A percentile compares a stretch with the other conserved stretches of the same genome.
phyloP scores from a whole-genome alignment of 2,888 invertebrate genomes.

The Acrobasis repandana region DNA sequence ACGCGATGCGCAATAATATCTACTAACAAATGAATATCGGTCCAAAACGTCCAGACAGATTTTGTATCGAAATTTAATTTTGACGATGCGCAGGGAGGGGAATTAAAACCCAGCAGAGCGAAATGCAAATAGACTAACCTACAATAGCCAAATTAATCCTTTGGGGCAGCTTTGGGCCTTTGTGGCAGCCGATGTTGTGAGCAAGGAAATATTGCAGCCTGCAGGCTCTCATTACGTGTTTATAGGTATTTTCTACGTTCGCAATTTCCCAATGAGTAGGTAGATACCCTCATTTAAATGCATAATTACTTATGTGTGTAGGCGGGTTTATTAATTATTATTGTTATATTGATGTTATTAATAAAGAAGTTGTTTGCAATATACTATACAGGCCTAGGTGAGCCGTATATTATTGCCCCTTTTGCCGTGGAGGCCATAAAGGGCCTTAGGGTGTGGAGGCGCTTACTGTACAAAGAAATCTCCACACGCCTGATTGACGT shows the following conservation, averaged over 20 bases:
- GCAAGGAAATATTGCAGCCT: constrained; percentile 11
- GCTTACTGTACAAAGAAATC: too few species aligned
- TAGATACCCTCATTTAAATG: too few species aligned
- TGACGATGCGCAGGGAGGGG: constrained; percentile 17
- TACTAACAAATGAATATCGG: background rate
- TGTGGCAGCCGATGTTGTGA: constrained; percentile 17
- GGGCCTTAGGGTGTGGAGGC: too few species aligned
- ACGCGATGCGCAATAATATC: background rate
- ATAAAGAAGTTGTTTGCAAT: too few species aligned
- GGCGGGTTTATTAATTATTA: too few species aligned
- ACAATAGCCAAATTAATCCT: constrained; percentile 31
- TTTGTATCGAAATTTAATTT: constrained; percentile 24
- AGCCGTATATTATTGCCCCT: too few species aligned
- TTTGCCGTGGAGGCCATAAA: too few species aligned
- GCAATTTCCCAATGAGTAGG: background rate
- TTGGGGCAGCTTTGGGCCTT: constrained; percentile 25
- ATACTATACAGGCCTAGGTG: too few species aligned
- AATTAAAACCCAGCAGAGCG: constrained; percentile 30
- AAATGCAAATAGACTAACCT: constrained; percentile 28
- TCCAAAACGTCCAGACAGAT: constrained; percentile 12
- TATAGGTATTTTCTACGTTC: background rate
- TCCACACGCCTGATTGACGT: too few species aligned
- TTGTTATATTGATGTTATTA: too few species aligned
- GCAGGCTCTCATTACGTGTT: constrained; percentile 12
- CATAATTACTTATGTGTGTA: too few species aligned